These are phyloP conservation scores for human (Homo sapiens) DNA, from an alignment of 2,113 vertebrate species.

Conservation along the genomic window GRCh38 chr9:131978501-131979000, in stretches of 20 bases:
- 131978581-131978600: background rate
- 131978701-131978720: background rate
- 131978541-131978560: background rate
- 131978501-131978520: background rate
- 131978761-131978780: rapidly evolving
- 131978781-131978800: background rate
- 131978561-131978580: background rate
- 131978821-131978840: background rate
- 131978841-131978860: background rate
- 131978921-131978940: background rate
- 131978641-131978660: background rate
- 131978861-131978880: background rate
- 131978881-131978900: background rate
- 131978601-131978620: background rate
- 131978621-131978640: background rate
- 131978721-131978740: rapidly evolving
- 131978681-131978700: background rate
- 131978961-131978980: background rate
- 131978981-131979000: background rate
- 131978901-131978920: background rate
- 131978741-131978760: too few species aligned
- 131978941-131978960: background rate
- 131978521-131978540: background rate
- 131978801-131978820: rapidly evolving
- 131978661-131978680: background rate